phyloP scores from a whole-genome alignment of 2,113 vertebrate species.

The Erinaceus europaeus region DNA sequence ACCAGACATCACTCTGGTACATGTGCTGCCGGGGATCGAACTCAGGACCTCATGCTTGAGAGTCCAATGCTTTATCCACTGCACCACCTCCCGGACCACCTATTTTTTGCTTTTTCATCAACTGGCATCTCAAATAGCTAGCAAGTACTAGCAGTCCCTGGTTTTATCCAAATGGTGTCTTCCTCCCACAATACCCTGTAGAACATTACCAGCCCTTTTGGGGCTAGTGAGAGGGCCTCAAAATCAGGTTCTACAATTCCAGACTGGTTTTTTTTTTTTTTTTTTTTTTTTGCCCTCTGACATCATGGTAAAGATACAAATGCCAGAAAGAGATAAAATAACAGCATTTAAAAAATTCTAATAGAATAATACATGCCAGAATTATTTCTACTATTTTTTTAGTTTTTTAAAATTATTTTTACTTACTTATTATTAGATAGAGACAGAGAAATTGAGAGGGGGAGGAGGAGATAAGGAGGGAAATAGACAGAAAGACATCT shows the following conservation, averaged over 20 bases:
- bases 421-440: too few species aligned
- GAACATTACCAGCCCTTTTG: not conserved
- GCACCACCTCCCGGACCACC: too few species aligned
- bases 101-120: not conserved
- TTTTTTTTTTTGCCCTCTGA: not conserved
- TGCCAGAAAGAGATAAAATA: not conserved
- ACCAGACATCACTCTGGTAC: too few species aligned
- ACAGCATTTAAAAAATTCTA: not conserved
- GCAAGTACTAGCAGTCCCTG: not conserved
- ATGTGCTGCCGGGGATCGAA: too few species aligned
- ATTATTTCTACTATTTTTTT: not conserved
- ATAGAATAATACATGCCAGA: not conserved
- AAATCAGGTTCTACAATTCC: not conserved
- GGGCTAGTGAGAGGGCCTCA: not conserved
- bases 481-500: too few species aligned
- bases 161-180: not conserved
- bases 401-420: too few species aligned
- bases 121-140: not conserved
- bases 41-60: too few species aligned
- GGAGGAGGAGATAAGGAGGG: too few species aligned
- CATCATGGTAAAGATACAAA: not conserved
- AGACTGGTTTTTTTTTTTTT: not conserved
- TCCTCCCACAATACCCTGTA: not conserved
- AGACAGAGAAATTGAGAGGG: too few species aligned
- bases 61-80: too few species aligned